Base-by-base conservation (phyloP, 2,888 invertebrate genomes). In the Agriotes lineatus region DNA sequence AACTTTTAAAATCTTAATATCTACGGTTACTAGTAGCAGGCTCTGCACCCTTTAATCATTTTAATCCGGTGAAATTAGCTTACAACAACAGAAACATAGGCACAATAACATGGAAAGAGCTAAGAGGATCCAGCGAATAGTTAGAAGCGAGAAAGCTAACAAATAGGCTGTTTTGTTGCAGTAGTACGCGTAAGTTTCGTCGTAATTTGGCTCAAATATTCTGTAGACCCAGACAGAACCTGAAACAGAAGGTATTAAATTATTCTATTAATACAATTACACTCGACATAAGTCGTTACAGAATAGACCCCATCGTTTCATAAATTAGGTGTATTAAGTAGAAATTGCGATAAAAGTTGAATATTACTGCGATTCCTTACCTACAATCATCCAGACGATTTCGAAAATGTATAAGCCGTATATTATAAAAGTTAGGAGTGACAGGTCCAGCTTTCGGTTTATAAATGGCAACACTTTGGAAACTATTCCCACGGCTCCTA, bases 331-430 rank as follows among this genome's bases (percentile, higher is more conserved):
- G n/a, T n/a, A n/a, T n/a, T n/a, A n/a, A n/a, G n/a, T n/a, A n/a
- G n/a, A n/a, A n/a, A n/a, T n/a, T n/a, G n/a, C n/a, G n/a, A n/a
- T n/a, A n/a, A n/a, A n/a, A n/a, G n/a, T n/a, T n/a, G n/a, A n/a
- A n/a, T n/a, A n/a, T n/a, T n/a, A n/a, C n/a, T n/a, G n/a, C n/a
- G n/a, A n/a, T n/a, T 57, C 37, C 54, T 52, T 30, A 69, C 69
- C 69, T 45, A 69, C 5, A 45, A 69, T 69, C n/a, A 58, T 59
- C 69, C 69, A 69, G n/a, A 65, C 30, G 35, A 64, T 45, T 48
- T 69, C 69, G 33, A 69, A 64, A 6, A 65, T 5, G 37, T 56
- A 64, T 18, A 62, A 44, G 4, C 60, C 10, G 16, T 30, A 60
- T 14, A 65, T 42, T 20, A 64, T 2, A 18, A 39, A 19, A 44